Percentiles rank a stretch among this genome's conserved stretches.
Evolutionary conservation across 2,888 invertebrate species (phyloP).

Genomic region (Lathronympha strigana): DNA sequence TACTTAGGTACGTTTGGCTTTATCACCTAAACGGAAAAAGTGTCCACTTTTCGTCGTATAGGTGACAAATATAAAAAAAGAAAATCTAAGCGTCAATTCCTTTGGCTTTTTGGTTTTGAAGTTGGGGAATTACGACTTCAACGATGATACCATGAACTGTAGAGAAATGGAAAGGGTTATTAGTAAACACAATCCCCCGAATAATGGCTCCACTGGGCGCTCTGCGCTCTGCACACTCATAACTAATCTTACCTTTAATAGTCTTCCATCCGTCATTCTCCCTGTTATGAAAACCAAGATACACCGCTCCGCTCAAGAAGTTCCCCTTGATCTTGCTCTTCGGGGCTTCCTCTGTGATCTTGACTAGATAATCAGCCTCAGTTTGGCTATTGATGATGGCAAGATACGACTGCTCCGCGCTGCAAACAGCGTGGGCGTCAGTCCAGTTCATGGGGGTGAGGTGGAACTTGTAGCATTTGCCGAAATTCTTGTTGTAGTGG

Average conservation of each 20-base stretch:
- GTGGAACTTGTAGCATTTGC: slow-evolving; percentile 71
- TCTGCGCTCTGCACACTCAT: too few species aligned
- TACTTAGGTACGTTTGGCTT: too few species aligned
- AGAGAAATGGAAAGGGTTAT: too few species aligned
- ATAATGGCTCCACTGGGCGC: too few species aligned
- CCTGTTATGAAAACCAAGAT: slow-evolving; percentile 48
- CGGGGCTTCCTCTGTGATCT: slow-evolving; percentile 53
- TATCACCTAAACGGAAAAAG: too few species aligned
- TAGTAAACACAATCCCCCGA: too few species aligned
- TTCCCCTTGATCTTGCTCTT: slow-evolving; percentile 52
- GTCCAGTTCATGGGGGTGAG: slow-evolving; percentile 62
- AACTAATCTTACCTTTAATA: slow-evolving; percentile 55
- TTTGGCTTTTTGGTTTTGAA: too few species aligned
- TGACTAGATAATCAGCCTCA: slow-evolving; percentile 57
- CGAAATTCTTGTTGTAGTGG: slow-evolving; percentile 51
- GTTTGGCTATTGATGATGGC: slow-evolving; percentile 62
- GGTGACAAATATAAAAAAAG: too few species aligned
- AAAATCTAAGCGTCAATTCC: too few species aligned
- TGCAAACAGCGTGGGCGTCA: slow-evolving; percentile 62
- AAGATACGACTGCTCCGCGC: slow-evolving; percentile 63
- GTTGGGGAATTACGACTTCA: too few species aligned
- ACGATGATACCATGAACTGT: too few species aligned
- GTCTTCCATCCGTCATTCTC: slow-evolving; percentile 56
- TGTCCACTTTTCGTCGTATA: too few species aligned
- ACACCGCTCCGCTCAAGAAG: slow-evolving; percentile 42